Evolutionary conservation across 2,113 vertebrate species (phyloP), one percentile per base, ranked within the genome.

Genomic region (Centropus bengalensis): DNA sequence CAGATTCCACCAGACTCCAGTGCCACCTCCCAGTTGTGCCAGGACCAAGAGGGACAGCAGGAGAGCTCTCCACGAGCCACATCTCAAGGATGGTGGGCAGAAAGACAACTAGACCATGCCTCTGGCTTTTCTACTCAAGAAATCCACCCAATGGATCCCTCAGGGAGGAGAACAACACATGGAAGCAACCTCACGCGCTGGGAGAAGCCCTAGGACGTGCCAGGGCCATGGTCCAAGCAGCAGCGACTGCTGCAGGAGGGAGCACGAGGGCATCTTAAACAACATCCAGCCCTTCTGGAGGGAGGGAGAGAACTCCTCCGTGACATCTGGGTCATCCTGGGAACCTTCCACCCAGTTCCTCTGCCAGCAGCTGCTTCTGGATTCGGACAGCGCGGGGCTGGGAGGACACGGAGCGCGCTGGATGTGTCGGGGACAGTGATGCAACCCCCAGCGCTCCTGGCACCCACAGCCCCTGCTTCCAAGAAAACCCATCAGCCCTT

Each of bases 71-170:
- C 1, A 3, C 52, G 52, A 1, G 23, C 28, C 24, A 38, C n/a
- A 15, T 2, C n/a, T 30, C 0, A 1, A 28, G 38, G 51, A 22
- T 1, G 10, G 32, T 5, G 49, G 30, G 12, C 2, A 14, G 30
- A 36, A 27, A 18, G 8, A 24, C 22, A 13, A 19, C 5, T 30
- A 24, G 10, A 7, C 33, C 26, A 0, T 8, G 16, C 15, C 13
- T 30, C 30, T 32, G 51, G 51, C 33, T 51, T 45, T 55, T 32
- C 28, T 12, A 26, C 28, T 32, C 21, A 5, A 0, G 28, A 24
- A 9, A 6, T 10, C 6, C 51, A 64, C 42, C 49, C 1, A 5
- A 9, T 9, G 8, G 55, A 20, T 18, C 18, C 13, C 30, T 19
- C 64, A 60, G 52, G 51, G 64, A 14, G 10, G 28, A 42, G 66